Percentiles rank a stretch among this genome's conserved stretches.
These are phyloP conservation scores for Clitarchus hookeri DNA, from an alignment of 2,888 invertebrate genomes.

Conservation along the genomic window DNA sequence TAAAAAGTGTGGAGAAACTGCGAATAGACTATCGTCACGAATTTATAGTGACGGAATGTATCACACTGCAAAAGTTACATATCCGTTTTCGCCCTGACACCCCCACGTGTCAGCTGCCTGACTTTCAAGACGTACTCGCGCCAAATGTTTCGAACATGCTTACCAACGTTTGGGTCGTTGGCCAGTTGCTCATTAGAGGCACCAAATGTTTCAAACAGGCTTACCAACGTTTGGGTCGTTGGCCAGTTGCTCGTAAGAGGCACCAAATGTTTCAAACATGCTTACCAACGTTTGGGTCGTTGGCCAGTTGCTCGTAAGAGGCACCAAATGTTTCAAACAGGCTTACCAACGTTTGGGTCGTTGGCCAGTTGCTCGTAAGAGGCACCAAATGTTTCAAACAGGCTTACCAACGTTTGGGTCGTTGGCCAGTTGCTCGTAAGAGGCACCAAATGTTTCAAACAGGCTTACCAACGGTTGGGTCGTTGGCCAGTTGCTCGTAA, in stretches of 20 bases:
- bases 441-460: constrained; percentile 49
- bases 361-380: constrained; percentile 76
- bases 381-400: constrained; percentile 8
- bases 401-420: constrained; percentile 47
- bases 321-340: no score
- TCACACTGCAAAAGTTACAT: no score
- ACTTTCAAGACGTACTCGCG: no score
- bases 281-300: constrained; percentile 51
- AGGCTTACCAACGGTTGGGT: no score
- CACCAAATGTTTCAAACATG: no score
- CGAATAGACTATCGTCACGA: no score
- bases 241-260: constrained; percentile 76
- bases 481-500: constrained; percentile 75
- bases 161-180: constrained; percentile 52
- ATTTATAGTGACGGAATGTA: no score
- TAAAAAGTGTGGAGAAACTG: no score
- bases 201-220: no score
- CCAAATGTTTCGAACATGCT: no score
- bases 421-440: constrained; percentile 74
- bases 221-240: constrained; percentile 52
- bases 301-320: constrained; percentile 75
- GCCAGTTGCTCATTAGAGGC: constrained; percentile 77
- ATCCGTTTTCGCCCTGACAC: no score
- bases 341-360: constrained; percentile 48
- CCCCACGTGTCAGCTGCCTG: no score